Evolutionary conservation across 2,888 invertebrate species (phyloP).

Genomic region (Chesias legatella): DNA sequence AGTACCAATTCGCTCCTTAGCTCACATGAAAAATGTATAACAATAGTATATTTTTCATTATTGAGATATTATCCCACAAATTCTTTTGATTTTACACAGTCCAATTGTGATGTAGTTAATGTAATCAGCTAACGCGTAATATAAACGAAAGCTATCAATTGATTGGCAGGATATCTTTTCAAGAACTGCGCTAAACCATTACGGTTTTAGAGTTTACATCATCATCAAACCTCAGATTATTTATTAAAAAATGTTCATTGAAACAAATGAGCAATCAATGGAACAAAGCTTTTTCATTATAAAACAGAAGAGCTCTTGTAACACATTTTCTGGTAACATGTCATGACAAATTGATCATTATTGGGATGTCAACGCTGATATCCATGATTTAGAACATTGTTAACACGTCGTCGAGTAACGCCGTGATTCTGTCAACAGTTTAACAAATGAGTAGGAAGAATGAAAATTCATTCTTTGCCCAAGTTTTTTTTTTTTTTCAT

Average conservation of each 20-base stretch:
- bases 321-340: not conserved
- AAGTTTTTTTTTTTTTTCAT: too few species aligned
- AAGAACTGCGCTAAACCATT: too few species aligned
- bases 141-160: too few species aligned
- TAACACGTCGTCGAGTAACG: constrained; percentile 3
- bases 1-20: too few species aligned
- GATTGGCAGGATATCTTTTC: too few species aligned
- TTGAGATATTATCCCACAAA: too few species aligned
- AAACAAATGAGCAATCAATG: not conserved
- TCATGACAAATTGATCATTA: constrained; percentile 5
- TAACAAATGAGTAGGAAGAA: constrained; percentile 1
- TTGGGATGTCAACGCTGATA: constrained; percentile 8
- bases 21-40: too few species aligned
- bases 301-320: not conserved
- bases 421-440: constrained; percentile 6
- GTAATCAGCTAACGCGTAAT: too few species aligned
- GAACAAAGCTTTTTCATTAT: not conserved
- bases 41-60: too few species aligned
- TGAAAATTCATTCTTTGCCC: constrained; percentile 8
- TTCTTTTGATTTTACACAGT: too few species aligned
- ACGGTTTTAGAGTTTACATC: too few species aligned
- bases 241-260: not conserved
- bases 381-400: constrained; percentile 2
- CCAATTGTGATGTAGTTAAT: too few species aligned
- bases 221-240: not conserved